phyloP scores from a whole-genome alignment of 2,113 vertebrate genomes.

The Podocnemis expansa region DNA sequence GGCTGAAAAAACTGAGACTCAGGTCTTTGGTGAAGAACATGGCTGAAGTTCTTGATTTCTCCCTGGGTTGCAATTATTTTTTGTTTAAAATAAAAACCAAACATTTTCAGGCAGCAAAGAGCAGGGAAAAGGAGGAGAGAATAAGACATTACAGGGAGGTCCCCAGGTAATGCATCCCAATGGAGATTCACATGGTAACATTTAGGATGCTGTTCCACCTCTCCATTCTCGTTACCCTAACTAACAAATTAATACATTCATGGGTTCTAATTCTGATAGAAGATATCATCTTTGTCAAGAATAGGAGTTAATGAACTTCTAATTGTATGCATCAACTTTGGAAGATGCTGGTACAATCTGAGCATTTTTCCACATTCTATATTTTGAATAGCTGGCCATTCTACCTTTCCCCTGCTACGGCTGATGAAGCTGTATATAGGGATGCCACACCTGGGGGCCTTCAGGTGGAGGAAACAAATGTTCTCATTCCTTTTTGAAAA shows the following conservation, averaged over 20 bases:
- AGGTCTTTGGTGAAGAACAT: background rate
- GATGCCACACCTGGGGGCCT: conserved; percentile 30
- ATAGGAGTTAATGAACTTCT: background rate
- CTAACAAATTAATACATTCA: background rate
- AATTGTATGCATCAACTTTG: background rate
- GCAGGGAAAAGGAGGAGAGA: background rate
- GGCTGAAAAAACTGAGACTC: background rate
- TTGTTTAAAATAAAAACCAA: conserved; percentile 23
- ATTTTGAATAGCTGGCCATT: background rate
- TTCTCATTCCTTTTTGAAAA: conserved; percentile 58
- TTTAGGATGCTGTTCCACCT: background rate
- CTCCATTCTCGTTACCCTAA: background rate
- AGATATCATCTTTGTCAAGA: background rate
- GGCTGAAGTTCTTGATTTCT: conserved; percentile 15
- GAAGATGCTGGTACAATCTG: background rate
- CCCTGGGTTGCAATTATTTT: conserved; percentile 9
- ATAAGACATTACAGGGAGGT: background rate
- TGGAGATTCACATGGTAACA: background rate
- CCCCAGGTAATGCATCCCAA: conserved; percentile 12
- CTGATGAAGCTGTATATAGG: background rate
- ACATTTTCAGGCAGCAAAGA: background rate
- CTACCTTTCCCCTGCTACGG: background rate
- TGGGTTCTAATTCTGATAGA: background rate
- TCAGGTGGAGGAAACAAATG: conserved; percentile 15
- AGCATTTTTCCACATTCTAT: background rate